Percentiles rank a stretch among this genome's conserved stretches.
phyloP scores from a whole-genome alignment of 2,888 invertebrate genomes.

The Sphaerophoria taeniata region DNA sequence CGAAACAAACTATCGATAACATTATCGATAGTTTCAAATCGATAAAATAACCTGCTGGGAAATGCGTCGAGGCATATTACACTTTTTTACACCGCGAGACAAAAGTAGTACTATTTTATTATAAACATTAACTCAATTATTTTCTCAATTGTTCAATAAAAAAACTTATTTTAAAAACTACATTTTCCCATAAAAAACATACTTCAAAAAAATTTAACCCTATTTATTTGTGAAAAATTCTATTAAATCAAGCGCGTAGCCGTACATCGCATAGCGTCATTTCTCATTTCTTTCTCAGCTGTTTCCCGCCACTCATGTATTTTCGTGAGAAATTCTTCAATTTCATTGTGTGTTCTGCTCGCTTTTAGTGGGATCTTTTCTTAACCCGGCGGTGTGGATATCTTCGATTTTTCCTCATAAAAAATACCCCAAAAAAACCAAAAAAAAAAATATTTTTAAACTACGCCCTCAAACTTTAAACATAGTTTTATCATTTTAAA shows the following conservation, averaged over 20 bases:
- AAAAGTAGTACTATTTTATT: conserved; percentile 62
- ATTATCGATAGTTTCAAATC: too few species aligned
- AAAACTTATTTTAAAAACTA: neutral
- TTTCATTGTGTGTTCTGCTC: conserved; percentile 71
- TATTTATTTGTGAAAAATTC: neutral
- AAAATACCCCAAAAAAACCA: conserved; percentile 4
- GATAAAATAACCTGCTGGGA: conserved; percentile 48
- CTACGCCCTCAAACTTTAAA: conserved; percentile 13
- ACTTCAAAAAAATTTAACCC: neutral
- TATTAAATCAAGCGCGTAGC: conserved; percentile 49
- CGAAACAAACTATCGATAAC: too few species aligned
- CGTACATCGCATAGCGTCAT: conserved; percentile 71
- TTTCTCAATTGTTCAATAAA: neutral
- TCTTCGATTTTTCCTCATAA: conserved; percentile 43
- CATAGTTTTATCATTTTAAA: conserved; percentile 18
- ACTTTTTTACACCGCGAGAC: conserved; percentile 66
- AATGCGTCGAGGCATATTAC: conserved; percentile 69
- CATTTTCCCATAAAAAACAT: conserved; percentile 3
- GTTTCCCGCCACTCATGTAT: conserved; percentile 73
- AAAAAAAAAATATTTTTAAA: conserved; percentile 38
- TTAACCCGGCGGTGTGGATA: conserved; percentile 54
- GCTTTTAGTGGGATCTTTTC: conserved; percentile 49
- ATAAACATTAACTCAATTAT: conserved; percentile 7
- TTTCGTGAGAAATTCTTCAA: conserved; percentile 62
- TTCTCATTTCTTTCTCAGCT: conserved; percentile 73